Conservation (phyloP, 2,113 vertebrate genomes). For the Carettochelys insculpta region DNA sequence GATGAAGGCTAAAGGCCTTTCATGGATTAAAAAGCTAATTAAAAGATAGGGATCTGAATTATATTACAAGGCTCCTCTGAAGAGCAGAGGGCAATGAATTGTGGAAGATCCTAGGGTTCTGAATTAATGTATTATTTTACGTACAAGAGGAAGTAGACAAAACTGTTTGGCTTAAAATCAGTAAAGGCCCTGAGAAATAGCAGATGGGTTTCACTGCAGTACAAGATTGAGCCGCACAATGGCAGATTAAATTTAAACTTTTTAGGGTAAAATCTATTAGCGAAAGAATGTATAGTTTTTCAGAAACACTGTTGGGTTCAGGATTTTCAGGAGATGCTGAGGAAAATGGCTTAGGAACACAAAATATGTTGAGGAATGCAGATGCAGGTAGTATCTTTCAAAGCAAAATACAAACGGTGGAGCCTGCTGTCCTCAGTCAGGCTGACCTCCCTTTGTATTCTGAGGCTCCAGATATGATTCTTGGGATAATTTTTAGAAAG, state of each 20-base stretch:
- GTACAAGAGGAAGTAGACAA: slow-evolving; percentile 1
- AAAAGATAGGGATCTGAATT: slow-evolving; percentile 29
- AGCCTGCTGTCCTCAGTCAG: not conserved
- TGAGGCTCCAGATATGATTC: not conserved
- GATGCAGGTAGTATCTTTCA: not conserved
- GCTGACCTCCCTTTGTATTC: not conserved
- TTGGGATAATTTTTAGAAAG: slow-evolving; percentile 4
- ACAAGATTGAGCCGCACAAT: not conserved
- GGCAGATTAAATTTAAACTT: not conserved
- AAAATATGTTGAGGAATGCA: not conserved
- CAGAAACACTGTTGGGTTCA: not conserved
- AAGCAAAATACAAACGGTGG: not conserved
- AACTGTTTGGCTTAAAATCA: not conserved
- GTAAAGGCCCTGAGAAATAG: not conserved
- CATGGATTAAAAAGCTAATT: not conserved
- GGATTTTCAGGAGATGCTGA: not conserved
- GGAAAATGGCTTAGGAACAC: not conserved
- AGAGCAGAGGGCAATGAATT: slow-evolving; percentile 13
- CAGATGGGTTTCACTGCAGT: not conserved
- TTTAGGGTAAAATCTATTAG: not conserved
- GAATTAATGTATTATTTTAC: not conserved
- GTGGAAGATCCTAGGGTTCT: not conserved
- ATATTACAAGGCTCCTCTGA: not conserved
- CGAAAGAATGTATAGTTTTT: not conserved
- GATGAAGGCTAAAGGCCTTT: not conserved